Percentiles rank a stretch among this genome's conserved stretches.
Conservation (phyloP, 2,113 vertebrate genomes). For the Fulmarus glacialis region DNA sequence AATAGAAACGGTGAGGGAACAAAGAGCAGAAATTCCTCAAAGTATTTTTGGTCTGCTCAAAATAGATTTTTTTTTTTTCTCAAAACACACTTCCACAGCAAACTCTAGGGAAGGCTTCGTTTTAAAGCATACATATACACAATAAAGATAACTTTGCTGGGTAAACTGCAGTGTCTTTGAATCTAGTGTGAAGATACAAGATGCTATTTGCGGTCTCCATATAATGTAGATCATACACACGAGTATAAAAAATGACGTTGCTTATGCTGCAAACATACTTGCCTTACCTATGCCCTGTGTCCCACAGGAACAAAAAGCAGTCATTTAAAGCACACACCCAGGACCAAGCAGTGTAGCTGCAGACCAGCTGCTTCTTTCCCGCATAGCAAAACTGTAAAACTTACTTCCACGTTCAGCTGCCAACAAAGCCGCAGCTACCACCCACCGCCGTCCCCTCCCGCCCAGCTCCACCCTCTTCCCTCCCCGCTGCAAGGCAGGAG, state of each 20-base stretch:
- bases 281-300: not conserved
- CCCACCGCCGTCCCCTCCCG: not conserved
- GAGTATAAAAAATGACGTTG: rapidly evolving
- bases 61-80: not conserved
- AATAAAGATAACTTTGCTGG: not conserved
- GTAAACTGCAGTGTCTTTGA: not conserved
- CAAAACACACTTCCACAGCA: not conserved
- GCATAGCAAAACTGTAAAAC: not conserved
- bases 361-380: not conserved
- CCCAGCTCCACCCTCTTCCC: not conserved
- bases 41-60: not conserved
- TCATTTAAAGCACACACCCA: not conserved
- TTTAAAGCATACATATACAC: not conserved
- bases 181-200: not conserved
- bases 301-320: not conserved
- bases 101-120: not conserved
- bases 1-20: not conserved
- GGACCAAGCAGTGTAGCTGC: not conserved
- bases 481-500: not conserved
- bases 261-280: not conserved
- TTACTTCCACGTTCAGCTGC: rapidly evolving
- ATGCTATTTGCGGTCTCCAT: rapidly evolving
- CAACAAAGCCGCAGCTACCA: not conserved
- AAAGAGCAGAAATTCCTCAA: not conserved
- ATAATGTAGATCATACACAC: not conserved